Evolutionary conservation across 2,797 vertebrate species (phyloP).

Genomic region (Acipenser ruthenus): DNA sequence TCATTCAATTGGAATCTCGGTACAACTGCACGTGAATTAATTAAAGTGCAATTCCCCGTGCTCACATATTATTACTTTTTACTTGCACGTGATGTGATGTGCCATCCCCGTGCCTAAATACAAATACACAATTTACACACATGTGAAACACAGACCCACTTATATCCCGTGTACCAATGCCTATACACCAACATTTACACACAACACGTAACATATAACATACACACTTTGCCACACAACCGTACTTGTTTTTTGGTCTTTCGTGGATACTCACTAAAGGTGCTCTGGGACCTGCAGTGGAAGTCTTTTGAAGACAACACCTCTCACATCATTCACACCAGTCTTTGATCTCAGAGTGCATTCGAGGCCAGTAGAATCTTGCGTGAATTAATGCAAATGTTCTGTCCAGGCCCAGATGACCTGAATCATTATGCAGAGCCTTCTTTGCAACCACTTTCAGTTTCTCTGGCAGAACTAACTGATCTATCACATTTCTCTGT

Average conservation of each 20-base stretch:
- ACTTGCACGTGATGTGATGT: no score
- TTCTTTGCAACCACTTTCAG: slow-evolving; percentile 9
- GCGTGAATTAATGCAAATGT: slow-evolving; percentile 13
- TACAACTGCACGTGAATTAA: no score
- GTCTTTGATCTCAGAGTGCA: slow-evolving; percentile 17
- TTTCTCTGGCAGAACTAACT: slow-evolving; percentile 23
- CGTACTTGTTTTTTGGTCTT: slow-evolving; percentile 28
- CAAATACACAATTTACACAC: no score
- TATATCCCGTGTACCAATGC: no score
- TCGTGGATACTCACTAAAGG: slow-evolving; percentile 30
- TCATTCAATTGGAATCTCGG: no score
- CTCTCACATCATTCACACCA: slow-evolving; percentile 28
- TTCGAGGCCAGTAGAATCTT: slow-evolving; percentile 18
- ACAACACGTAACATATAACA: no score
- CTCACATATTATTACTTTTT: no score
- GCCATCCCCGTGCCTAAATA: no score
- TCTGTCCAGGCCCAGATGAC: slow-evolving; percentile 28
- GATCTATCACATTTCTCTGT: slow-evolving; percentile 15
- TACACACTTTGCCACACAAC: no score
- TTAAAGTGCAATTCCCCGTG: no score
- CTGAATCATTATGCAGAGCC: slow-evolving; percentile 19
- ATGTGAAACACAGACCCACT: no score
- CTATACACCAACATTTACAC: no score
- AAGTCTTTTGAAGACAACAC: slow-evolving; percentile 33
- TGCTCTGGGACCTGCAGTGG: slow-evolving; percentile 15